Percentiles rank a stretch among this genome's conserved stretches.
Conservation (phyloP, 2,113 vertebrate genomes). For the Crotalus viridis region DNA sequence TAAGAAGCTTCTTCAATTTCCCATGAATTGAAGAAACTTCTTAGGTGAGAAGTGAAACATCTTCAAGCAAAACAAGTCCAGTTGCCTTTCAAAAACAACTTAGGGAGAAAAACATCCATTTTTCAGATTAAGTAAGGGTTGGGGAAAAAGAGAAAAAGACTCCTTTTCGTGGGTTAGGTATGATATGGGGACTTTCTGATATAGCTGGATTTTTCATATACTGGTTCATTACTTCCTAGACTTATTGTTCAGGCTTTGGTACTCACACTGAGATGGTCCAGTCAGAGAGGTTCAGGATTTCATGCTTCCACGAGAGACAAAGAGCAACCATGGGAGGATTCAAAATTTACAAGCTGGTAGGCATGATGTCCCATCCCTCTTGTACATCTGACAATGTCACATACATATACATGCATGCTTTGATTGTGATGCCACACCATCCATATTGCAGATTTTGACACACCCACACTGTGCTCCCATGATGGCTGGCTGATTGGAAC, state of each 20-base stretch:
- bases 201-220: background rate
- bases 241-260: background rate
- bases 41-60: background rate
- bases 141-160: background rate
- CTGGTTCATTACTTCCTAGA: background rate
- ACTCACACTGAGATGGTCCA: background rate
- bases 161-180: background rate
- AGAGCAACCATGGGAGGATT: background rate
- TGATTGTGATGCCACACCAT: background rate
- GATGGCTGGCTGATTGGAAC: background rate
- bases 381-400: background rate
- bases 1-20: background rate
- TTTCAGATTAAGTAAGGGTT: background rate
- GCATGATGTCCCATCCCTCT: background rate
- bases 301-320: background rate
- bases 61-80: background rate
- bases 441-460: background rate
- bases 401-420: background rate
- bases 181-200: background rate
- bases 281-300: background rate
- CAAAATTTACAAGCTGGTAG: background rate
- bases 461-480: background rate
- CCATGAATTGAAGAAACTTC: background rate
- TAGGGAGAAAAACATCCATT: background rate
- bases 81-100: background rate